Evolutionary conservation across 1,140 invertebrate genomes (phyloP).

Genomic region (Drosophila erecta): DNA sequence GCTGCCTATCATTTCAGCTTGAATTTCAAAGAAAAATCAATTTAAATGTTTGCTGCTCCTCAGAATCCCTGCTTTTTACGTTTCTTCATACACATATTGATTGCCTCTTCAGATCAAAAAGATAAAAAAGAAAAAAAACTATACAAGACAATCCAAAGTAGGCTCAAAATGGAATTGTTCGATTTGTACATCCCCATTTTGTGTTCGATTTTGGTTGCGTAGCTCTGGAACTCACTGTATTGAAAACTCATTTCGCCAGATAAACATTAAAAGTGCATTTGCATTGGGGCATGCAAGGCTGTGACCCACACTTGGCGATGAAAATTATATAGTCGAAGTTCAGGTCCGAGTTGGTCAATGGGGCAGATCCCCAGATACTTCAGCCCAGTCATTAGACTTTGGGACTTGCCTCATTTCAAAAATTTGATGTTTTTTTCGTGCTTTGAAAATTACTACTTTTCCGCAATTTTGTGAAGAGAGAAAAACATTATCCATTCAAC

Average conservation of each 20-base stretch:
- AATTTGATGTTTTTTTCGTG: slow-evolving; percentile 16
- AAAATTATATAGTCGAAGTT: slow-evolving; percentile 21
- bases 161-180: slow-evolving; percentile 31
- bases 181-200: neutral
- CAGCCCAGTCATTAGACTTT: slow-evolving; percentile 18
- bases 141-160: slow-evolving; percentile 16
- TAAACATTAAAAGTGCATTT: slow-evolving; percentile 42
- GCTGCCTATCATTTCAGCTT: slow-evolving; percentile 45
- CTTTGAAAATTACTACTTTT: slow-evolving; percentile 38
- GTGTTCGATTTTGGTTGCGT: slow-evolving; percentile 1
- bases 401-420: slow-evolving; percentile 20
- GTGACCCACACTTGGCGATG: slow-evolving; percentile 22
- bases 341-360: slow-evolving; percentile 27
- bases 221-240: slow-evolving; percentile 35
- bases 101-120: slow-evolving; percentile 41
- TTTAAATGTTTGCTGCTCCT: slow-evolving; percentile 54
- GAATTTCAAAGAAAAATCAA: slow-evolving; percentile 73
- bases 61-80: neutral
- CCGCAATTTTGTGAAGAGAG: slow-evolving; percentile 27
- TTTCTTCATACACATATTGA: slow-evolving; percentile 47
- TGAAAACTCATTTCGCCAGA: slow-evolving; percentile 61
- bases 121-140: neutral
- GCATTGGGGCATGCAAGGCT: slow-evolving; percentile 19
- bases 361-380: slow-evolving; percentile 17
- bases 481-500: slow-evolving; percentile 51